These are phyloP conservation scores for Phalacrocorax carbo DNA, from an alignment of 2,113 vertebrate species.

Conservation along the genomic window DNA sequence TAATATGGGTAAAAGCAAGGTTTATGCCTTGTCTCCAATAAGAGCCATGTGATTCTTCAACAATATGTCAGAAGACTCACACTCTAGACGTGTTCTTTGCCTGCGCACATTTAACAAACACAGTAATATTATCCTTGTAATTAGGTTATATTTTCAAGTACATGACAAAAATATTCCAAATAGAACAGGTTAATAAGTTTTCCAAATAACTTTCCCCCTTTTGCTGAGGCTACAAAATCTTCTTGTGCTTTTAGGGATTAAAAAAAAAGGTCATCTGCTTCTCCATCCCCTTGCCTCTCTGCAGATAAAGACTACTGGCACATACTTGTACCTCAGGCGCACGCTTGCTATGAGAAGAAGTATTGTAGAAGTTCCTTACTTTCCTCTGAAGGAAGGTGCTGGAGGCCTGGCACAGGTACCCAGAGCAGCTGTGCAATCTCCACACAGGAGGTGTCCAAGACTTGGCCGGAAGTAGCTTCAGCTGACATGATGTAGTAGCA, in stretches of 20 bases:
- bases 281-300: neutral
- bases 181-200: neutral
- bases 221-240: neutral
- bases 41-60: neutral
- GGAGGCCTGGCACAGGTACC: neutral
- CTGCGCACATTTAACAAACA: neutral
- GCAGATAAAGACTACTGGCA: neutral
- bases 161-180: neutral
- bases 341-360: neutral
- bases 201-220: neutral
- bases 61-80: neutral
- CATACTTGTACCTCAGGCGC: rapidly evolving
- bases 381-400: neutral
- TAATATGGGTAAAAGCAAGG: neutral
- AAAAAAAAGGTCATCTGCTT: neutral
- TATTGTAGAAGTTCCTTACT: neutral
- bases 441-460: neutral
- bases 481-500: neutral
- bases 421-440: neutral
- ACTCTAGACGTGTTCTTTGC: neutral
- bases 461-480: neutral
- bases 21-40: neutral
- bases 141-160: neutral
- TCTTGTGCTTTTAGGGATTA: neutral
- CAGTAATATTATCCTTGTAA: neutral